phyloP scores from a whole-genome alignment of 2,113 vertebrate species.

The Melanostigma gelatinosum region DNA sequence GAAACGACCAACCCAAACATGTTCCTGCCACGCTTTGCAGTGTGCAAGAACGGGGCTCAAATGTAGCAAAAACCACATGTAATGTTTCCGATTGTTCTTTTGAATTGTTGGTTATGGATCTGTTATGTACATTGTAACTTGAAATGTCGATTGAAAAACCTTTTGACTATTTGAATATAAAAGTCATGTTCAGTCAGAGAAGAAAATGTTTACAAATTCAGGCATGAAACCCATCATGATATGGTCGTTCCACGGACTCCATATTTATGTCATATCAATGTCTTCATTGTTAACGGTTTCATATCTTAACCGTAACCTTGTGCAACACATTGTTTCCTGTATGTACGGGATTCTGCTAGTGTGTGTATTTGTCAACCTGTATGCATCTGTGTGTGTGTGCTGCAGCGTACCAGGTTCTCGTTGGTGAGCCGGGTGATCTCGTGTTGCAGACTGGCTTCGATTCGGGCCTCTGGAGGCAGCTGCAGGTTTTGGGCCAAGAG shows the following conservation, averaged over 20 bases:
- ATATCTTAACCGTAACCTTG: neutral
- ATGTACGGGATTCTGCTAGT: neutral
- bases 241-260: neutral
- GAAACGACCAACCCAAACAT: neutral
- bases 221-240: neutral
- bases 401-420: constrained; percentile 91
- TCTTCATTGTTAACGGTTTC: neutral
- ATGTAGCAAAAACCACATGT: neutral
- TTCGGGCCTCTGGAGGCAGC: constrained; percentile 95
- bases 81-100: neutral
- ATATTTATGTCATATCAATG: neutral
- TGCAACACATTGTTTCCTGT: neutral
- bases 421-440: constrained; percentile 98
- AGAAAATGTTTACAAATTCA: neutral
- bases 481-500: constrained; percentile 97
- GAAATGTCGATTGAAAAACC: neutral
- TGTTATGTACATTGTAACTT: no score
- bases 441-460: constrained; percentile 97
- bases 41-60: neutral
- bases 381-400: neutral
- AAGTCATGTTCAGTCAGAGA: neutral
- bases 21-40: neutral
- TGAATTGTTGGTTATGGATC: neutral
- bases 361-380: neutral
- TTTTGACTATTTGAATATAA: neutral